A percentile compares a stretch with the other conserved stretches of the same genome.
Evolutionary conservation across 2,888 invertebrate species (phyloP).

Genomic region (Coenonympha arcania): DNA sequence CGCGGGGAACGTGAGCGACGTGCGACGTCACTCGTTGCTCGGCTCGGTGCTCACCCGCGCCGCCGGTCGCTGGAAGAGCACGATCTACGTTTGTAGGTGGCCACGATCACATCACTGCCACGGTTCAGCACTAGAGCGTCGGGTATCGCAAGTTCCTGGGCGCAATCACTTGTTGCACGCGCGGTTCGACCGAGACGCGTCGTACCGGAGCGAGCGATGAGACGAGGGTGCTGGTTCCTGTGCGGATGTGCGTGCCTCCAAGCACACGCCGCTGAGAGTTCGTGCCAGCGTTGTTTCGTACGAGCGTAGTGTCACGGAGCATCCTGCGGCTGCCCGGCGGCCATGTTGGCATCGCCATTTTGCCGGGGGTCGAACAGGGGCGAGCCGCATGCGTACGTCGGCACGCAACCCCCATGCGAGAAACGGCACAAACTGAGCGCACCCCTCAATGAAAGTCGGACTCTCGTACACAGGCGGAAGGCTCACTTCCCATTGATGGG

Average conservation of each 20-base stretch:
- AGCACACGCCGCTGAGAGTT: slow-evolving; percentile 54
- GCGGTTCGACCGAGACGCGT: slow-evolving; percentile 44
- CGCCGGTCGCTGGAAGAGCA: slow-evolving; percentile 64
- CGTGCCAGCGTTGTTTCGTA: slow-evolving; percentile 62
- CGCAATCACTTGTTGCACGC: slow-evolving; percentile 71
- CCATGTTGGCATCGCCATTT: slow-evolving; percentile 75
- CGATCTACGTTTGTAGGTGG: slow-evolving; percentile 67
- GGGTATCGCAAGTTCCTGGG: slow-evolving; percentile 47
- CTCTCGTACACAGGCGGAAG: slow-evolving; percentile 45
- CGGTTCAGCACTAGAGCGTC: slow-evolving; percentile 46
- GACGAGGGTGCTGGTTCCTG: slow-evolving; percentile 54
- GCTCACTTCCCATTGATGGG: slow-evolving; percentile 41
- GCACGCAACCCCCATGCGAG: slow-evolving; percentile 55
- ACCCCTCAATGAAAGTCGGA: slow-evolving; percentile 39
- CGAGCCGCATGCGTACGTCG: slow-evolving; percentile 72
- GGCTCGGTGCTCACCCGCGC: slow-evolving; percentile 68
- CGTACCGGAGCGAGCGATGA: slow-evolving; percentile 43
- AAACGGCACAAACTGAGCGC: slow-evolving; percentile 57
- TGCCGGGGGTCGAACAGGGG: slow-evolving; percentile 66
- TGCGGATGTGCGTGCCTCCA: slow-evolving; percentile 55
- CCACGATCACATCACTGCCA: slow-evolving; percentile 61
- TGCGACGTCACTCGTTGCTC: slow-evolving; percentile 68
- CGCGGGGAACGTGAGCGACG: slow-evolving; percentile 68
- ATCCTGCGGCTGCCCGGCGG: slow-evolving; percentile 72
- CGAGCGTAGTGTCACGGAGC: slow-evolving; percentile 63